Evolutionary conservation across 2,888 invertebrate species (phyloP).

Genomic region (Clitarchus hookeri): DNA sequence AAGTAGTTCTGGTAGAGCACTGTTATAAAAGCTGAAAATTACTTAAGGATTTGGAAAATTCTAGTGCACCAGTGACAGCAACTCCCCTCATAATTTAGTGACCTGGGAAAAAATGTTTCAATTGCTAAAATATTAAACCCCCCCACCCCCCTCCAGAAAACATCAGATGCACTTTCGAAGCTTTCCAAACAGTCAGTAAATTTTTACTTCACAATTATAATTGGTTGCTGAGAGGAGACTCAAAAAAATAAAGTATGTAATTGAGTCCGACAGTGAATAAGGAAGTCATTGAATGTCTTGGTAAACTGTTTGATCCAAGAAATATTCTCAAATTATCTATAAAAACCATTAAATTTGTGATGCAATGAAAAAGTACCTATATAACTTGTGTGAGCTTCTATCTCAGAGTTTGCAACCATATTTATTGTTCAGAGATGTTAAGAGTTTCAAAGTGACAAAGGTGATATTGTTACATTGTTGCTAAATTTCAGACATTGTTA

Average conservation of each 20-base stretch:
- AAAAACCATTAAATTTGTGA: not conserved
- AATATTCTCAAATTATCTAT: not conserved
- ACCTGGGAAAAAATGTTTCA: not conserved
- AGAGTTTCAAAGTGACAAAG: not conserved
- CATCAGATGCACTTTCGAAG: too few species aligned
- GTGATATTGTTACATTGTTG: not conserved
- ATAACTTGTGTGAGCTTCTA: not conserved
- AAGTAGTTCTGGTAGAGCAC: too few species aligned
- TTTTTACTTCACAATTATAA: not conserved
- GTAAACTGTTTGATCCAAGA: constrained; percentile 15
- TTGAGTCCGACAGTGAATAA: not conserved
- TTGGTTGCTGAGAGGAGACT: not conserved
- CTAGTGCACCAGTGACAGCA: constrained; percentile 7
- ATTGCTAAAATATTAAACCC: not conserved
- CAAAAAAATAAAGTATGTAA: not conserved
- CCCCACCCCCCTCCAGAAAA: not conserved
- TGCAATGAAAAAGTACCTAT: not conserved
- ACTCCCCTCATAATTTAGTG: constrained; percentile 15
- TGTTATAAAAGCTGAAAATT: constrained; percentile 1
- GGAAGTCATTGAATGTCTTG: not conserved
- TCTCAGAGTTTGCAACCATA: not conserved
- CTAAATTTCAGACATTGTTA: not conserved
- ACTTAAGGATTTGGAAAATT: constrained; percentile 22
- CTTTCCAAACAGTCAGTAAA: not conserved
- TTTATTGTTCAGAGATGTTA: not conserved